Evolutionary conservation across 2,113 vertebrate species (phyloP), one percentile per base, ranked within the genome.

Genomic region (Arothron firmamentum): DNA sequence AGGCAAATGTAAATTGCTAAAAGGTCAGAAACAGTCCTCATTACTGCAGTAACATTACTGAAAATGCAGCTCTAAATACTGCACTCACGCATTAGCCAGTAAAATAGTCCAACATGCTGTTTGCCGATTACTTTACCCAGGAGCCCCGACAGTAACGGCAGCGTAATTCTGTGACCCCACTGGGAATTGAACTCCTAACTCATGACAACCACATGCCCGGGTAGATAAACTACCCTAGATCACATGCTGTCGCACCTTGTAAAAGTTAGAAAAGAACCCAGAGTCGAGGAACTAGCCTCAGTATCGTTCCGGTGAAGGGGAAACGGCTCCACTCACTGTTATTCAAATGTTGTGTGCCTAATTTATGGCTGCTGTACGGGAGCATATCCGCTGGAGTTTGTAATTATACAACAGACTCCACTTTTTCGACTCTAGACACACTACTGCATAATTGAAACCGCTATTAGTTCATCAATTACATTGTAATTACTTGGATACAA

Each of bases 401-500:
- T 87, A 86, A 84, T 87, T 84, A 82, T 75, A 82, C 79, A 84
- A 65, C 77, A 71, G 64, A 65, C 69, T 76, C 70, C 77, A 67
- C 61, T 68, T 67, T 77, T 75, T 82, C 62, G 74, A 70, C 59
- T 67, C 57, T 11, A 53, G 59, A 74, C 83, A 82, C 54, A 50
- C 73, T 78, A 14, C 82, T 87, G 80, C 82, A 88, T 88, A 82
- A 86, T 87, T 87, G 80, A 87, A 83, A 81, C 56, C 60, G 80
- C 75, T 81, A 81, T 86, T 84, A 88, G 79, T 76, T 86, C 81
- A 88, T 87, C 82, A 88, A 82, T 87, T 86, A 86, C 77, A 68
- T 62, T 77, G 79, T 81, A 87, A 87, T 87, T 88, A 84, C 79
- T 72, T 74, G 62, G 65, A 76, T 64, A 79, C 74, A 78, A 70